These are phyloP conservation scores for Nipponia nippon DNA, from an alignment of 2,113 vertebrate species.

Conservation along the genomic window DNA sequence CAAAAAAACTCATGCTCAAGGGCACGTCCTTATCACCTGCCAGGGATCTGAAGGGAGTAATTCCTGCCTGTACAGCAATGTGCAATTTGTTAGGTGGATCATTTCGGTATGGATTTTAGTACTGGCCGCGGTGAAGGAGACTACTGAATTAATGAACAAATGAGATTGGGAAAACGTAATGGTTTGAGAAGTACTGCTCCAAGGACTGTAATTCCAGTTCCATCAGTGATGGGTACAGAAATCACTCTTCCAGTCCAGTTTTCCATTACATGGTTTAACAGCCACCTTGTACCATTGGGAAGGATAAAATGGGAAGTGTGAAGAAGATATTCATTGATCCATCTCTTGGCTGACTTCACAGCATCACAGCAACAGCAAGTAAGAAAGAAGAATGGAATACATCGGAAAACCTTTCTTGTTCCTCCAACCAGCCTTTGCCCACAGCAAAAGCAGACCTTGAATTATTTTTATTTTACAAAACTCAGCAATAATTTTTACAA, in stretches of 20 bases:
- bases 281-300: background rate
- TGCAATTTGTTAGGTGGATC: background rate
- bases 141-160: background rate
- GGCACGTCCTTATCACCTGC: constrained; percentile 3
- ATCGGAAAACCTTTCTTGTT: background rate
- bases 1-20: background rate
- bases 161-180: background rate
- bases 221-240: background rate
- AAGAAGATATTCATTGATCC: background rate
- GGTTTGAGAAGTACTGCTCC: background rate
- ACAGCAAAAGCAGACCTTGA: background rate
- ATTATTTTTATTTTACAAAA: constrained; percentile 10
- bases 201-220: background rate
- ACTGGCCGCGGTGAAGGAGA: background rate
- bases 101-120: constrained; percentile 5
- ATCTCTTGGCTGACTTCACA: background rate
- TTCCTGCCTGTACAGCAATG: background rate
- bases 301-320: background rate
- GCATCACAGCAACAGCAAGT: background rate
- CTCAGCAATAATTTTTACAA: background rate
- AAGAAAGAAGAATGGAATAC: background rate
- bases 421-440: background rate
- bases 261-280: constrained; percentile 13
- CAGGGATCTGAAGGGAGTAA: background rate
- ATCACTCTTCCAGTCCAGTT: background rate